phyloP scores from a whole-genome alignment of 2,888 invertebrate genomes.

The Allygus modestus region DNA sequence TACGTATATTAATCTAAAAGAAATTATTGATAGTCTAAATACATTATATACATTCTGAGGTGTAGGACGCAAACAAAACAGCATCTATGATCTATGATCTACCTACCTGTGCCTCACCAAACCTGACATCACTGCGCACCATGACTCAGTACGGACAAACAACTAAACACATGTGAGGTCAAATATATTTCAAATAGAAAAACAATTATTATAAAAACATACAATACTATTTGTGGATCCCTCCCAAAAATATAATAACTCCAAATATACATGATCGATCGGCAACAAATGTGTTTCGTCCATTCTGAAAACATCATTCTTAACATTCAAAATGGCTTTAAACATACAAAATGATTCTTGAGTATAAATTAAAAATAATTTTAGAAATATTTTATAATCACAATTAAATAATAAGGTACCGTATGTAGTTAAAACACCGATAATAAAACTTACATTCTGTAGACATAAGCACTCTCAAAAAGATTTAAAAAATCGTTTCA shows the following conservation, averaged over 20 bases:
- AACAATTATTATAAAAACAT: no score
- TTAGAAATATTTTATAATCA: no score
- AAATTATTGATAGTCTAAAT: constrained; percentile 35
- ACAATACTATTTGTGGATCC: no score
- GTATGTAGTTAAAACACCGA: neutral
- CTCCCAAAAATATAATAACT: no score
- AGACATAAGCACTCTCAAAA: neutral
- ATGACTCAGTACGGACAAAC: neutral
- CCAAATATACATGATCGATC: no score
- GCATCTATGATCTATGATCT: constrained; percentile 5
- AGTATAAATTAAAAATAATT: neutral
- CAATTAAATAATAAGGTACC: neutral
- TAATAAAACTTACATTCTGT: neutral
- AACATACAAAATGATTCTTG: neutral
- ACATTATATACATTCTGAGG: constrained; percentile 47
- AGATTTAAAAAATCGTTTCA: neutral
- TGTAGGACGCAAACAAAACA: constrained; percentile 22
- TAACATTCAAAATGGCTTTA: neutral
- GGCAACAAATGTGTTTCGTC: no score
- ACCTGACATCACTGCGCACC: constrained; percentile 29
- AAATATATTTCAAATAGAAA: no score
- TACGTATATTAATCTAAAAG: constrained; percentile 50
- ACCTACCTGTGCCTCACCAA: constrained; percentile 6
- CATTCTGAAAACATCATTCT: no score
- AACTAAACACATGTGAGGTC: neutral